Conservation (phyloP, 1,140 invertebrate genomes). For the Sesamia nonagrioides region DNA sequence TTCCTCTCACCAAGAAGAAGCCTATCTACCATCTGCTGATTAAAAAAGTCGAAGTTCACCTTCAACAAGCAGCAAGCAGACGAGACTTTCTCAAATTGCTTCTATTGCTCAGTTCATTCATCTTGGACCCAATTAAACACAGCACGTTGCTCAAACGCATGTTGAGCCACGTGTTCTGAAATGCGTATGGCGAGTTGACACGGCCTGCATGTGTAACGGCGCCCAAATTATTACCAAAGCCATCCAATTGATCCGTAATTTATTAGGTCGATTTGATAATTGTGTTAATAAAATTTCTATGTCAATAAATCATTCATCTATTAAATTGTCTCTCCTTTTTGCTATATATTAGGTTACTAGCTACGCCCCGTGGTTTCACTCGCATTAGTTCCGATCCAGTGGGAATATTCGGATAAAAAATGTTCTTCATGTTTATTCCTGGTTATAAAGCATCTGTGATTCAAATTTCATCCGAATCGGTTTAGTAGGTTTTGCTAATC, state of each 20-base stretch:
- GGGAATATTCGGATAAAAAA: too few species aligned
- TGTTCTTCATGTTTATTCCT: too few species aligned
- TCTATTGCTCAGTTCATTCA: background rate
- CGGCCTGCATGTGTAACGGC: background rate
- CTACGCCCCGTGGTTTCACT: too few species aligned
- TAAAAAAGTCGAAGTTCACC: too few species aligned
- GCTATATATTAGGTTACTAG: too few species aligned
- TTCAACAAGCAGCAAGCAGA: background rate
- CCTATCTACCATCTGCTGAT: too few species aligned
- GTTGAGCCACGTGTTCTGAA: background rate
- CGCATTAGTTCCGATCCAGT: too few species aligned
- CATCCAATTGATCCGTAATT: background rate
- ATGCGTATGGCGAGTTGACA: background rate
- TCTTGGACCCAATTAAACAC: background rate
- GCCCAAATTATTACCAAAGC: background rate
- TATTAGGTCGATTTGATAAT: conserved; percentile 1
- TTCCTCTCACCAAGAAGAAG: too few species aligned
- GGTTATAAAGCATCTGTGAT: too few species aligned
- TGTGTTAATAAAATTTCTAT: background rate
- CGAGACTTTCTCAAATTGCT: background rate
- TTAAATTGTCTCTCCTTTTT: background rate
- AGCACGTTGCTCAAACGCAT: background rate
- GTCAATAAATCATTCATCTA: background rate
- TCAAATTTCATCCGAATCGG: too few species aligned
- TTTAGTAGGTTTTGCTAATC: too few species aligned